phyloP scores from a whole-genome alignment of 2,797 vertebrate species.

The Peromyscus attwateri region DNA sequence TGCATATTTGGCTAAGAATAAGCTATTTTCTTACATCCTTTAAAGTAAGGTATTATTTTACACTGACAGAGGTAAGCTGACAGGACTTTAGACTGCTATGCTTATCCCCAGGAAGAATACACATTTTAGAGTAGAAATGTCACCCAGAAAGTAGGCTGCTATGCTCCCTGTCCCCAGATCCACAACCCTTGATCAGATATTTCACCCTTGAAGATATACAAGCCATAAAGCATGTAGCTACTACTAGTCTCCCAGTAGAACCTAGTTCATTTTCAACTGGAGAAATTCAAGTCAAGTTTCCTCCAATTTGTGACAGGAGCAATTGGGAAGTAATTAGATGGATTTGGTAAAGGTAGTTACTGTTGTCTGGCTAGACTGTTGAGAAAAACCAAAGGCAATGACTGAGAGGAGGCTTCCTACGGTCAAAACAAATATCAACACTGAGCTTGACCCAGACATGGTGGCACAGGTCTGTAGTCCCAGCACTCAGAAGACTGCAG shows the following conservation, averaged over 20 bases:
- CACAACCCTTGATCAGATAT: background rate
- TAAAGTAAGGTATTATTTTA: background rate
- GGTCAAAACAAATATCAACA: constrained; percentile 13
- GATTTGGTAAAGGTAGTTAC: background rate
- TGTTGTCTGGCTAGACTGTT: constrained; percentile 19
- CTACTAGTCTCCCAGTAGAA: background rate
- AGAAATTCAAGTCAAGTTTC: background rate
- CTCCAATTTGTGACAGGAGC: background rate
- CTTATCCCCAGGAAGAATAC: background rate
- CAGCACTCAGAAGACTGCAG: background rate
- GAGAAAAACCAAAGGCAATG: background rate
- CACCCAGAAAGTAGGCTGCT: constrained; percentile 6
- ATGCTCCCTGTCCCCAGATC: background rate
- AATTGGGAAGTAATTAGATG: background rate
- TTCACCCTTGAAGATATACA: constrained; percentile 13
- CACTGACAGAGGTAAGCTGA: background rate
- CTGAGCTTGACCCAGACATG: background rate
- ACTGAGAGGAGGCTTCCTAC: background rate
- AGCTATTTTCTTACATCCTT: background rate
- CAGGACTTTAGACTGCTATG: background rate
- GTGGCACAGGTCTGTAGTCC: background rate
- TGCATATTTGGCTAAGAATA: background rate
- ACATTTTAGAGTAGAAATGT: constrained; percentile 12
- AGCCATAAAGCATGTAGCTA: background rate
- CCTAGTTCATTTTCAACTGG: constrained; percentile 34